A percentile compares a stretch with the other conserved stretches of the same genome.
Conservation (phyloP, 2,888 invertebrate genomes). For the Brenthis daphne region DNA sequence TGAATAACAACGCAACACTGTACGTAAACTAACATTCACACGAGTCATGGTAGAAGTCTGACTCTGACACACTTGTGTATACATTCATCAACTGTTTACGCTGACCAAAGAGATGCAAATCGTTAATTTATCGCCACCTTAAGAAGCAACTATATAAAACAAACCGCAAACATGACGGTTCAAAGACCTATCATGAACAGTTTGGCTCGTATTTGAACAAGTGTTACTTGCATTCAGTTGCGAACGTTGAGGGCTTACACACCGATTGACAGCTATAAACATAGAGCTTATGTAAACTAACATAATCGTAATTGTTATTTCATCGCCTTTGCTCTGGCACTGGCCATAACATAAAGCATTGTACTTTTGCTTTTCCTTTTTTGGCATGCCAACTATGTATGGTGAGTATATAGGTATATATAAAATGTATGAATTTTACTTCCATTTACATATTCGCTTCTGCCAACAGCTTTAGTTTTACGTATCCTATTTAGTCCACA, state of each 20-base stretch:
- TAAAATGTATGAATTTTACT: too few relatives aligned
- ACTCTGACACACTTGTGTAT: slow-evolving; percentile 67
- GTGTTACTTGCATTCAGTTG: slow-evolving; percentile 62
- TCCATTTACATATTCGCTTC: too few relatives aligned
- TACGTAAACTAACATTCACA: slow-evolving; percentile 32
- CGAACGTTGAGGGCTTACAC: slow-evolving; percentile 55
- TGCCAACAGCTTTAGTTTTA: too few relatives aligned
- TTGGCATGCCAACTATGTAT: slow-evolving; percentile 3
- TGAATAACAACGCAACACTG: slow-evolving; percentile 23
- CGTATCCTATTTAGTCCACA: too few relatives aligned
- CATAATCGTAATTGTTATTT: slow-evolving; percentile 36
- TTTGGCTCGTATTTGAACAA: slow-evolving; percentile 74
- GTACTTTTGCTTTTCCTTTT: slow-evolving; percentile 12
- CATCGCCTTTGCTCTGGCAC: slow-evolving; percentile 14
- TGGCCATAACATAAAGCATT: slow-evolving; percentile 19
- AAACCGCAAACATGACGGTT: slow-evolving; percentile 75
- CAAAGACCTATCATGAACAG: slow-evolving; percentile 77
- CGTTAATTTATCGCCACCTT: slow-evolving; percentile 79
- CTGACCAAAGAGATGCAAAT: slow-evolving; percentile 73
- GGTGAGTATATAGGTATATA: neutral
- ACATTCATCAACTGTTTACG: slow-evolving; percentile 70
- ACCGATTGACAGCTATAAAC: slow-evolving; percentile 41
- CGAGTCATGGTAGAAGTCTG: slow-evolving; percentile 55
- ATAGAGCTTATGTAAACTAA: slow-evolving; percentile 37
- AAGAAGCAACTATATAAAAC: slow-evolving; percentile 75